These are phyloP conservation scores for Lophius americanus DNA, from an alignment of 2,797 vertebrate species.

Conservation along the genomic window DNA sequence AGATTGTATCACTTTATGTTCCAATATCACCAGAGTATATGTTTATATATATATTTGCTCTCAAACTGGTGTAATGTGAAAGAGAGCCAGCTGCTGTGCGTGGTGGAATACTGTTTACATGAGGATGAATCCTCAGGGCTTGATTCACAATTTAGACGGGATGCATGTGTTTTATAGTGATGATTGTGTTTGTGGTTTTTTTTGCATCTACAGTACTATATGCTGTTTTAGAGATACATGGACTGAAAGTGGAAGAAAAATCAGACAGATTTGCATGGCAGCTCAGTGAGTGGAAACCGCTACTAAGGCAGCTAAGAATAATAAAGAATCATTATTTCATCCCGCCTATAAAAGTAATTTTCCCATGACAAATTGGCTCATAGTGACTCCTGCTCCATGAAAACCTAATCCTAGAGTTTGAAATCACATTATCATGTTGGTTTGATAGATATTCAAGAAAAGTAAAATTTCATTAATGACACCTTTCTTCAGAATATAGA, in stretches of 20 bases:
- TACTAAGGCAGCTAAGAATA: too few species aligned
- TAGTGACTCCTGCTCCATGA: too few species aligned
- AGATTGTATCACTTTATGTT: conserved; percentile 69
- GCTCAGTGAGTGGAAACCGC: too few species aligned
- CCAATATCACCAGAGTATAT: conserved; percentile 32
- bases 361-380: too few species aligned
- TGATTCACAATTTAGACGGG: conserved; percentile 58
- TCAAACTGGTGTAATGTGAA: conserved; percentile 63
- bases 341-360: too few species aligned
- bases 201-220: conserved; percentile 15
- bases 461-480: too few species aligned
- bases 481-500: too few species aligned
- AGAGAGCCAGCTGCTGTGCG: conserved; percentile 55
- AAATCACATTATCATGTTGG: too few species aligned
- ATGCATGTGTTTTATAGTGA: conserved; percentile 42
- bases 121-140: conserved; percentile 64
- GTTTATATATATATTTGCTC: conserved; percentile 72
- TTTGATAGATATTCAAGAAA: too few species aligned
- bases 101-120: conserved; percentile 63
- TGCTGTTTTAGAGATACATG: conserved; percentile 29
- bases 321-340: too few species aligned
- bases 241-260: conserved; percentile 3
- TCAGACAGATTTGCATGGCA: conserved; percentile 12
- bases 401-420: too few species aligned
- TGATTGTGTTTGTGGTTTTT: conserved; percentile 14